These are phyloP conservation scores for Mycetomoellerius zeteki DNA, from an alignment of 1,140 invertebrate genomes.

Conservation along the genomic window DNA sequence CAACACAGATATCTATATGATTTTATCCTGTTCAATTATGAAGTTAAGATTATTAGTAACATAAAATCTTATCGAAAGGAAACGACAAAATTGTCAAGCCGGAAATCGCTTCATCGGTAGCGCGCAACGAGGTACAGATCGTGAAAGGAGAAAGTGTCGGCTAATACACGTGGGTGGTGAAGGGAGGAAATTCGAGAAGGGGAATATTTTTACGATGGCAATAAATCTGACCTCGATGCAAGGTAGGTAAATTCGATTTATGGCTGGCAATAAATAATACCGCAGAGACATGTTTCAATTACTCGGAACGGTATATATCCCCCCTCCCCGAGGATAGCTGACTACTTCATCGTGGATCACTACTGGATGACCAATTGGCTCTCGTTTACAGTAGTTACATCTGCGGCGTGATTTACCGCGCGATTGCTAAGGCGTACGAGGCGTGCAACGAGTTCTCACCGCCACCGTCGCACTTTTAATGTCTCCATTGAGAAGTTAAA, in stretches of 20 bases:
- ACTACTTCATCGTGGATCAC: constrained; percentile 72
- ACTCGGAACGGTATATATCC: constrained; percentile 69
- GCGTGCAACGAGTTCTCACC: constrained; percentile 49
- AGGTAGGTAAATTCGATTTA: constrained; percentile 78
- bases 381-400: constrained; percentile 60
- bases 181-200: constrained; percentile 24
- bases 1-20: not conserved
- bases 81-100: not conserved
- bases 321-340: constrained; percentile 68
- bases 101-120: constrained; percentile 18
- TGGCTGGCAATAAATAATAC: constrained; percentile 73
- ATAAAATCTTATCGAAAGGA: not conserved
- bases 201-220: constrained; percentile 68
- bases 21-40: not conserved
- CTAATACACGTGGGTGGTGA: constrained; percentile 19
- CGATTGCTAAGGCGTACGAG: constrained; percentile 34
- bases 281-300: constrained; percentile 77
- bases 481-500: constrained; percentile 21
- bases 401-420: constrained; percentile 42
- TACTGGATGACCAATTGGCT: constrained; percentile 44
- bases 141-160: constrained; percentile 29
- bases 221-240: constrained; percentile 69
- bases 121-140: not conserved
- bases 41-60: constrained; percentile 12
- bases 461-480: constrained; percentile 11